Evolutionary conservation across 2,888 invertebrate species (phyloP).

Genomic region (Leptinotarsa peninsularis): DNA sequence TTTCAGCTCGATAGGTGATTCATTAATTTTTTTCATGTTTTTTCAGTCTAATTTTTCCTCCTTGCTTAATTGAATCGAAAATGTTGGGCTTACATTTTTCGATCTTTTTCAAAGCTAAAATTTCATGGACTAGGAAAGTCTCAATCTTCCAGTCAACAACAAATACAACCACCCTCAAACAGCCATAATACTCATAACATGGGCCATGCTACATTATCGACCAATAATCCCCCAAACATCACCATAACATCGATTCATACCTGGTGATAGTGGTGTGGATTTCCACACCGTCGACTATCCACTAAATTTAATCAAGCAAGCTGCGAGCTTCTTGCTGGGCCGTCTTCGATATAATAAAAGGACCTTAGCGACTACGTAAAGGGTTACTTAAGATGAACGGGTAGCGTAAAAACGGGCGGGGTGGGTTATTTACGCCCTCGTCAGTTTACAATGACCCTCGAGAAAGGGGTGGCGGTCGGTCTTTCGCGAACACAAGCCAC

Average conservation of each 20-base stretch:
- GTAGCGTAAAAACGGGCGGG: conserved; percentile 56
- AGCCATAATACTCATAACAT: background rate
- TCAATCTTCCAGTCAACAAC: too few species aligned
- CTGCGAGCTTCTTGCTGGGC: conserved; percentile 48
- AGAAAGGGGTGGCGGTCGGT: conserved; percentile 44
- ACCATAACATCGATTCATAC: conserved; percentile 49
- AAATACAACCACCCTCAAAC: background rate
- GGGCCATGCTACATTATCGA: background rate
- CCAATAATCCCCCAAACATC: conserved; percentile 11
- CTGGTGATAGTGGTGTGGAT: conserved; percentile 50
- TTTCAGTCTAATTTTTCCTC: too few species aligned
- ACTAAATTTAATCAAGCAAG: conserved; percentile 52
- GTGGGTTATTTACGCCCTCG: conserved; percentile 75
- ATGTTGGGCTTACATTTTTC: too few species aligned
- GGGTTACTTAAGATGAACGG: conserved; percentile 63
- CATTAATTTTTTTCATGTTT: too few species aligned
- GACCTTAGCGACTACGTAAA: conserved; percentile 61
- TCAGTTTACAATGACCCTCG: conserved; percentile 77
- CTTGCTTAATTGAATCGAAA: too few species aligned
- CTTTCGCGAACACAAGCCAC: conserved; percentile 52
- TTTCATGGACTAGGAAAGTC: too few species aligned
- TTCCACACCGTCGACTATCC: conserved; percentile 46
- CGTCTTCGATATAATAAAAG: conserved; percentile 64
- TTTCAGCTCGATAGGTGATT: too few species aligned
- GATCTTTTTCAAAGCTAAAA: too few species aligned